Base-by-base conservation (phyloP, 2,888 invertebrate genomes). In the Coremacera marginata region DNA sequence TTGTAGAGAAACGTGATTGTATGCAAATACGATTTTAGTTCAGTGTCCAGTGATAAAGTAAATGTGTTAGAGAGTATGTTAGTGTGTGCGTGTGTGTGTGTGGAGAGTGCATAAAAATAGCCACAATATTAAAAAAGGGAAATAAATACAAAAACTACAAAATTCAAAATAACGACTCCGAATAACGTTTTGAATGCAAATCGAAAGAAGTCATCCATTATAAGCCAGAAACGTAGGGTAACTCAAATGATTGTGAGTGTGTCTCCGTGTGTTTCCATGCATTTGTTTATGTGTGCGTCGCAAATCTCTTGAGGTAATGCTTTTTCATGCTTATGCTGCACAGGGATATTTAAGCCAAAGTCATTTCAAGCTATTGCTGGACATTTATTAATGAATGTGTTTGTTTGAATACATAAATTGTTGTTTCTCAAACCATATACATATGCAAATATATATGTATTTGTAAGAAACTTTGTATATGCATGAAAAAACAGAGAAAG, bases 11-110 rank as follows among this genome's bases (percentile, higher is more conserved):
- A 72, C 74, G 31, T 63, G 57, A 70, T 52, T 70, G 19, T 65
- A 76, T 70, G 76, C 51, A 70, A 74, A 74, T 74, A 67, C 67
- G 67, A 74, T n/a, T 74, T 74, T 52, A 55, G 62, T 62, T 22
- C 70, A 49, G 11, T 63, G 49, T 67, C 51, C 55, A 70, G 49
- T 62, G 63, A 27, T 55, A 31, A 25, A 16, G 16, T 22, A 65
- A 37, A 27, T 55, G 19, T 62, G 25, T 27, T 49, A 67, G 34
- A n/a, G n/a, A n/a, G n/a, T n/a, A n/a, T n/a, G n/a, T n/a, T n/a
- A n/a, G n/a, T n/a, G n/a, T n/a, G n/a, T n/a, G n/a, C n/a, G n/a
- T n/a, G n/a, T 31, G 31, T 74, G 71, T 77, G 57, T 67, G 11
- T 60, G 49, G 67, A 5, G 27, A 5, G 44, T 52, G 55, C 52